Base-by-base conservation (phyloP, 2,888 invertebrate species). In the Cephus pulcher region DNA sequence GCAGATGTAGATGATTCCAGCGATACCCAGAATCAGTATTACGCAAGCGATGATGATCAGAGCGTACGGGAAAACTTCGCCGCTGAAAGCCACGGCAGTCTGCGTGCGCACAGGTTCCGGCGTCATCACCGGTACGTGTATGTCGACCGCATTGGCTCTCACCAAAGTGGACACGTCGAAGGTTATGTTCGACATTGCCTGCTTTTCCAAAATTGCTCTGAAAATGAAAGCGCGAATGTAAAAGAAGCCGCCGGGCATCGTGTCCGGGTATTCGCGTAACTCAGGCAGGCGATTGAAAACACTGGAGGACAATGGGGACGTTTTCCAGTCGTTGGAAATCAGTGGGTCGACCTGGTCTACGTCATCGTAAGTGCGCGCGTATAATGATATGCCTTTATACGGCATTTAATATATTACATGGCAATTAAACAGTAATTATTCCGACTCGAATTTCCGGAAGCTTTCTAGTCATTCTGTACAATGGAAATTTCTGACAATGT, bases 1-100 rank as follows among this genome's bases (percentile, higher is more conserved):
- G 91, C 98, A 97, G 80, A 98, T 97, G 89, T 98, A 98, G 76
- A 98, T 95, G 75, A 98, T 98, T 11, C 98, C 98, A 76, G 97
- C 96, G 15, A 96, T 94, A 12, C 97, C 97, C 12, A 98, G 94
- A 1, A 98, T 94, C 69, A 98, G 94, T 80, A 98, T 98, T n/a
- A 98, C 95, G 78, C 96, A 95, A 0, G 97, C 98, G 1, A 98
- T 94, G 23, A 97, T 96, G 82, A 98, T 96, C 37, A 98, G 93
- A 0, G 98, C 97, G 84, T 97, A 97, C 32, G 98, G 98, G 84
- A 98, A 96, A 12, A 97, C 96, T 80, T 96, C 95, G 84, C 94
- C 94, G 82, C 93, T 93, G 77, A 94, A 92, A 9, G 93, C 93
- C 35, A 93, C 90, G 40, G 93, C 92, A 15, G 93, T 92, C 84